Conservation (phyloP, 2,888 invertebrate genomes). For the Harpalus rubripes region DNA sequence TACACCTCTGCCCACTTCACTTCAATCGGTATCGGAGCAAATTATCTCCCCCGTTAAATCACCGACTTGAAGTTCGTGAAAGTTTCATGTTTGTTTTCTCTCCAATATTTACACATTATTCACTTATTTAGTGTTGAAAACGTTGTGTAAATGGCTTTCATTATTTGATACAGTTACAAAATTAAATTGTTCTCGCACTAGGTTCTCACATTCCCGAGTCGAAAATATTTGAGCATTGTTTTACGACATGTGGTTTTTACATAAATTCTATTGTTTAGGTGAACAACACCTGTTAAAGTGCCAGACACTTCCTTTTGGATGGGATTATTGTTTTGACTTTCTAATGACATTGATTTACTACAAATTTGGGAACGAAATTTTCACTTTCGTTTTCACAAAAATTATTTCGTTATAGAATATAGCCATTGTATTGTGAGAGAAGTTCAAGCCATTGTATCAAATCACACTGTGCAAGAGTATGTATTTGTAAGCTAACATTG, state of each 20-base stretch:
- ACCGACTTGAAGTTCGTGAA: conserved; percentile 29
- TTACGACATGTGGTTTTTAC: conserved; percentile 32
- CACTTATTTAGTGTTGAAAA: conserved; percentile 49
- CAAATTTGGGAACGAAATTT: conserved; percentile 14
- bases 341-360: conserved; percentile 48
- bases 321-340: conserved; percentile 43
- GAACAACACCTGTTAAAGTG: conserved; percentile 37
- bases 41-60: conserved; percentile 28
- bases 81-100: conserved; percentile 48
- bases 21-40: conserved; percentile 14
- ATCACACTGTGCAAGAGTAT: background rate
- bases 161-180: conserved; percentile 49
- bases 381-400: conserved; percentile 37
- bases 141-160: conserved; percentile 45
- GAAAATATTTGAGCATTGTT: conserved; percentile 50
- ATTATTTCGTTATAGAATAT: conserved; percentile 6
- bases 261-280: conserved; percentile 40
- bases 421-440: background rate
- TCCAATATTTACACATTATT: conserved; percentile 42
- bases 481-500: background rate
- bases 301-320: conserved; percentile 16
- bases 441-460: background rate
- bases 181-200: conserved; percentile 46
- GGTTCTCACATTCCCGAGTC: conserved; percentile 24
- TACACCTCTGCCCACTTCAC: background rate